phyloP scores from a whole-genome alignment of 2,797 vertebrate genomes.

The Vultur gryphus region DNA sequence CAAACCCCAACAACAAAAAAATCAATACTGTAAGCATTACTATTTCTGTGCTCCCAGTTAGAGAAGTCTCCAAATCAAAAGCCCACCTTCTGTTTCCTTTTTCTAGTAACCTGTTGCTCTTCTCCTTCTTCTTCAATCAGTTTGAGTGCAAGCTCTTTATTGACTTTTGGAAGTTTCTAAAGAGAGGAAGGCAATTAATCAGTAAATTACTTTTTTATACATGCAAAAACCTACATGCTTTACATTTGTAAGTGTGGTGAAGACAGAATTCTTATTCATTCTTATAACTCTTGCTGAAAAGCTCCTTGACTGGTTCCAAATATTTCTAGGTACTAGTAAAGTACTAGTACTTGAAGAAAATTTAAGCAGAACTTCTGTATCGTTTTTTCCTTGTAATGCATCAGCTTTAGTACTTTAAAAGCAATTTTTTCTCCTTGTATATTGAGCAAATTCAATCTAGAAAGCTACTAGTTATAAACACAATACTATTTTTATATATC shows the following conservation, averaged over 20 bases:
- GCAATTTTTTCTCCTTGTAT: neutral
- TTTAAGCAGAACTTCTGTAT: neutral
- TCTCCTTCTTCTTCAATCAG: constrained; percentile 92
- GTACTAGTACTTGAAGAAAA: neutral
- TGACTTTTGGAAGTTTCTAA: constrained; percentile 94
- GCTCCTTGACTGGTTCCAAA: neutral
- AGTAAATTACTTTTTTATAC: neutral
- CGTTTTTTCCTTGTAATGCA: neutral
- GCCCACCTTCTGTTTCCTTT: constrained; percentile 90
- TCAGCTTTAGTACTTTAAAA: neutral
- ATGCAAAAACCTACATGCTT: neutral
- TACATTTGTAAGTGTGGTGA: neutral
- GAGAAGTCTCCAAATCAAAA: neutral
- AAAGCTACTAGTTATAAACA: neutral
- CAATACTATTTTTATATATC: neutral
- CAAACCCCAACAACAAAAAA: neutral
- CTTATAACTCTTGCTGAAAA: neutral
- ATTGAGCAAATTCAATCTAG: neutral
- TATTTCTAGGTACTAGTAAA: neutral
- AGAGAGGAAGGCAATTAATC: neutral
- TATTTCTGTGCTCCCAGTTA: neutral
- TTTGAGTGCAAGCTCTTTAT: constrained; percentile 94
- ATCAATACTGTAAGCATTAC: neutral
- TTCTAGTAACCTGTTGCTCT: constrained; percentile 75
- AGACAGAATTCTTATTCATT: neutral